phyloP scores from a whole-genome alignment of 2,113 vertebrate genomes.

The Petaurus breviceps region DNA sequence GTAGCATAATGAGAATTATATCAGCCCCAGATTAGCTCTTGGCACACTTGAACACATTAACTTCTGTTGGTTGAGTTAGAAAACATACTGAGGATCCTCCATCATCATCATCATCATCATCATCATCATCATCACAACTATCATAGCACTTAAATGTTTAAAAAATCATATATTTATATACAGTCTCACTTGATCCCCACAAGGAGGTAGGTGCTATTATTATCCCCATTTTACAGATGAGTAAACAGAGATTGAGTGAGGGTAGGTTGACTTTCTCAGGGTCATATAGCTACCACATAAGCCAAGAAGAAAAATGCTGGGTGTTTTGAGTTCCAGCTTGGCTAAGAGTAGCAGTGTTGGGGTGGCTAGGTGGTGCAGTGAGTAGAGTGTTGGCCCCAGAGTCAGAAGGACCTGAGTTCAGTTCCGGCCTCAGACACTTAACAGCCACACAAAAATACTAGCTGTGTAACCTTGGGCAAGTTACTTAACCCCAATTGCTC shows the following conservation, averaged over 20 bases:
- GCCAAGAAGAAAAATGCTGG: background rate
- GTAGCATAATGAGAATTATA: background rate
- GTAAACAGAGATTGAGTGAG: background rate
- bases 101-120: background rate
- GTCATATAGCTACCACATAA: background rate
- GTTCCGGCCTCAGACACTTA: too few species aligned
- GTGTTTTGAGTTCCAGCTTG: too few species aligned
- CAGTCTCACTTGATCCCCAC: background rate
- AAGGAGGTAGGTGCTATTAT: background rate
- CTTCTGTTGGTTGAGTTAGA: background rate
- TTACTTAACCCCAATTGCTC: too few species aligned
- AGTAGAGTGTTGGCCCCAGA: too few species aligned
- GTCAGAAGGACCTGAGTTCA: too few species aligned
- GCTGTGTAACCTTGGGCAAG: too few species aligned
- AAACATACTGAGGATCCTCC: background rate
- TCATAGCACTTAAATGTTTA: background rate
- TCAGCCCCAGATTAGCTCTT: background rate
- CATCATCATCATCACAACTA: background rate
- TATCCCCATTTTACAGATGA: background rate
- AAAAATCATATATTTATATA: background rate
- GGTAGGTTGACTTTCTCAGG: background rate
- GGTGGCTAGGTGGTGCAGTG: too few species aligned
- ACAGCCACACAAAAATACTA: too few species aligned
- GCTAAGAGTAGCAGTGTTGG: too few species aligned
- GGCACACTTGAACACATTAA: background rate